Conservation (phyloP, 2,797 vertebrate genomes). For the Typhlichthys subterraneus region DNA sequence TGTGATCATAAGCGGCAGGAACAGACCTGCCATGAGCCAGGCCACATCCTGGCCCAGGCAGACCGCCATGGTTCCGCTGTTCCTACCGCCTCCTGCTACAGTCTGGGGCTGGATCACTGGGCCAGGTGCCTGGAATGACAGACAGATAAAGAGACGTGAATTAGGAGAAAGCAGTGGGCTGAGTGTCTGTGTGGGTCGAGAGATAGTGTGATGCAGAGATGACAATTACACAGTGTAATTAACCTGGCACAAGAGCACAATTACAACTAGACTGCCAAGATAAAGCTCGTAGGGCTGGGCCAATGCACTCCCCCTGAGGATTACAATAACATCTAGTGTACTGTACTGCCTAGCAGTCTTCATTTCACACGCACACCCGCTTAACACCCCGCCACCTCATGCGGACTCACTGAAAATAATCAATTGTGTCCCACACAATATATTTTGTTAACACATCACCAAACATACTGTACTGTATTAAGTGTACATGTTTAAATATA, state of each 20-base stretch:
- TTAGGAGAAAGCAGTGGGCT: neutral
- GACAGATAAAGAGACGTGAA: constrained; percentile 19
- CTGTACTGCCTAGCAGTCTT: constrained; percentile 3
- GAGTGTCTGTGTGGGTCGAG: constrained; percentile 10
- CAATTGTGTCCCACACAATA: neutral
- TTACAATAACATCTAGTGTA: constrained; percentile 12
- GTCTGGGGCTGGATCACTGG: constrained; percentile 73
- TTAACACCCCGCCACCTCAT: no score
- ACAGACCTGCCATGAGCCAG: constrained; percentile 77
- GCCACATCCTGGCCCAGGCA: constrained; percentile 74
- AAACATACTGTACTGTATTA: constrained; percentile 1
- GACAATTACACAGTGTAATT: constrained; percentile 62
- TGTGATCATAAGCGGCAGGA: constrained; percentile 77
- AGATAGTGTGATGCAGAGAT: constrained; percentile 37
- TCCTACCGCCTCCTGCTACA: constrained; percentile 36
- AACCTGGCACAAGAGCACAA: constrained; percentile 46
- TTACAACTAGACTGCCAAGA: constrained; percentile 42
- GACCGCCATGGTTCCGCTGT: constrained; percentile 75
- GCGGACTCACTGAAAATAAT: no score
- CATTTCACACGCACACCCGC: no score
- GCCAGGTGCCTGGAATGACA: constrained; percentile 73
- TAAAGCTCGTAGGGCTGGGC: constrained; percentile 44
- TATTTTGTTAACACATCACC: constrained; percentile 1
- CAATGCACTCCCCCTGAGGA: constrained; percentile 12
- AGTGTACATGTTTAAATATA: neutral